A percentile compares a stretch with the other conserved stretches of the same genome.
Conservation (phyloP, 2,113 vertebrate genomes). For the Seriola dumerili region DNA sequence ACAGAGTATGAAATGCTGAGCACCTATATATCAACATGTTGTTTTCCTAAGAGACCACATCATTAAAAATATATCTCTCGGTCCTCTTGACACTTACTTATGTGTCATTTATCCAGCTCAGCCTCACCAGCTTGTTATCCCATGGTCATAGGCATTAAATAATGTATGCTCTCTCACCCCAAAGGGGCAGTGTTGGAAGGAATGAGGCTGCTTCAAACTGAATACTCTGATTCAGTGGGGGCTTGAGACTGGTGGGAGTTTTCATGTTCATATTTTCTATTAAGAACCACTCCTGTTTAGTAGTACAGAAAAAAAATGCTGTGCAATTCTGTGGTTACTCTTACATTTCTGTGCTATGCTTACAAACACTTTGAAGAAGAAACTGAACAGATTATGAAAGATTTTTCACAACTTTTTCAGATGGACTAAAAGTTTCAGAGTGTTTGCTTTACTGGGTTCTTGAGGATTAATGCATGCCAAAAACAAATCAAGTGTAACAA, state of each 20-base stretch:
- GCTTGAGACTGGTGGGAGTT: slow-evolving; percentile 37
- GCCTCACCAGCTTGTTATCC: slow-evolving; percentile 38
- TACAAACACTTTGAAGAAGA: slow-evolving; percentile 38
- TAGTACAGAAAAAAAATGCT: slow-evolving; percentile 17
- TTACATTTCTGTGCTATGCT: slow-evolving; percentile 4
- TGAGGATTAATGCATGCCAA: slow-evolving; percentile 14
- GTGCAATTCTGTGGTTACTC: not conserved
- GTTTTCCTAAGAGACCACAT: slow-evolving; percentile 30
- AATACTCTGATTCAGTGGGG: slow-evolving; percentile 43
- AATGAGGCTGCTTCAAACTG: slow-evolving; percentile 47
- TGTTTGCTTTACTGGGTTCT: slow-evolving; percentile 30
- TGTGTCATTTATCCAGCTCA: slow-evolving; percentile 34
- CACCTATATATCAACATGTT: not conserved
- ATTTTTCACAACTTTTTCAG: slow-evolving; percentile 23
- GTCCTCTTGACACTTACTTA: slow-evolving; percentile 12
- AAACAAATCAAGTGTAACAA: slow-evolving; percentile 48
- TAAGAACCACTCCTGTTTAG: slow-evolving; percentile 44
- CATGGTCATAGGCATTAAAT: slow-evolving; percentile 45
- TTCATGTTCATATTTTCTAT: slow-evolving; percentile 48
- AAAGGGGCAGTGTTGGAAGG: slow-evolving; percentile 31
- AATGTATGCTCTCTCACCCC: slow-evolving; percentile 38
- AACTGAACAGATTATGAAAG: slow-evolving; percentile 8
- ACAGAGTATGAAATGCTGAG: not conserved
- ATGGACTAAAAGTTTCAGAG: slow-evolving; percentile 34
- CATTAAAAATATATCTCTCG: slow-evolving; percentile 17